Conservation (phyloP, 1,140 invertebrate genomes). For the Bombus balteatus region DNA sequence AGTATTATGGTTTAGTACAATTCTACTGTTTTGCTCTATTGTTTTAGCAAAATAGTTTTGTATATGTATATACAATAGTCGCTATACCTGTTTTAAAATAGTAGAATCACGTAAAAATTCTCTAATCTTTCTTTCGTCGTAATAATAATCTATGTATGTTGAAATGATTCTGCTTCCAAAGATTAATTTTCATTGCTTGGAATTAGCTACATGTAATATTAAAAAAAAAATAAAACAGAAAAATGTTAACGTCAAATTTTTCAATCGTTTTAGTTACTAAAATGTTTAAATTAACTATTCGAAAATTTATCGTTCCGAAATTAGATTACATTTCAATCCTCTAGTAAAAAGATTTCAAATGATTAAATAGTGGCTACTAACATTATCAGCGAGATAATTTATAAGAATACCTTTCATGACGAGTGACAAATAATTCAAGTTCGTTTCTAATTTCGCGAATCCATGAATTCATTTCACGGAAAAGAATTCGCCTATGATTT, state of each 20-base stretch:
- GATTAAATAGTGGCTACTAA: not conserved
- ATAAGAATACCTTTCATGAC: not conserved
- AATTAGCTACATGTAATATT: too few species aligned
- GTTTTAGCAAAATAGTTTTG: not conserved
- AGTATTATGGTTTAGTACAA: not conserved
- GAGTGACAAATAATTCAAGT: constrained; percentile 33
- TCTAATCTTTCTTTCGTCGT: too few species aligned
- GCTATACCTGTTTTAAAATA: not conserved
- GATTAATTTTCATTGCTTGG: too few species aligned
- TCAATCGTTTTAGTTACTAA: not conserved
- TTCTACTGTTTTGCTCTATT: not conserved
- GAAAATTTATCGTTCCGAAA: not conserved
- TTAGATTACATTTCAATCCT: not conserved
- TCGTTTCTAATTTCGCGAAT: constrained; percentile 18
- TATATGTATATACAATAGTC: not conserved
- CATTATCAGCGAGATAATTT: constrained; percentile 19
- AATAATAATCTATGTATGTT: not conserved
- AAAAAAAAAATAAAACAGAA: not conserved
- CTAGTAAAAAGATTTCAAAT: not conserved
- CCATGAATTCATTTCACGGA: not conserved
- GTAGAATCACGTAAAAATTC: not conserved
- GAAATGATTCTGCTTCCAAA: not conserved
- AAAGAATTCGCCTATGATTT: constrained; percentile 29
- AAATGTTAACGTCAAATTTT: too few species aligned
- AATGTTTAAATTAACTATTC: not conserved